phyloP scores from a whole-genome alignment of 2,113 vertebrate genomes.

The Hylia prasina region DNA sequence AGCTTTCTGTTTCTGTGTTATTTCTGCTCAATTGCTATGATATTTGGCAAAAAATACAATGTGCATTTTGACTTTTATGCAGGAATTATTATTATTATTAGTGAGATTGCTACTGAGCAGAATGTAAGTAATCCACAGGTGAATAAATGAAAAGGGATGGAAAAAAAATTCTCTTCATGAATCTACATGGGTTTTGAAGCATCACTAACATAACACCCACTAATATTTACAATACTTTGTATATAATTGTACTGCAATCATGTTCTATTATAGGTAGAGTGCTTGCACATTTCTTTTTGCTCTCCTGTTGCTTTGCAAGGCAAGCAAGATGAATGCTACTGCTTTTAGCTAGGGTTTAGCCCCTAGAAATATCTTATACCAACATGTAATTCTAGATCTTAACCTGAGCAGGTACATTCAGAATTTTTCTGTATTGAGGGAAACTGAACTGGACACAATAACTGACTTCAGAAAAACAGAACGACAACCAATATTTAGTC shows the following conservation, averaged over 20 bases:
- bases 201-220: neutral
- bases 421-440: neutral
- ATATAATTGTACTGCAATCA: neutral
- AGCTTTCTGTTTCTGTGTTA: neutral
- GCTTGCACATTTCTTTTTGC: neutral
- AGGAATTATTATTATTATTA: neutral
- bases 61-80: neutral
- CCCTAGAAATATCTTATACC: neutral
- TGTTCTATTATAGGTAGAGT: neutral
- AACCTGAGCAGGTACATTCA: neutral
- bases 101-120: neutral
- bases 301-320: neutral
- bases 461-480: neutral
- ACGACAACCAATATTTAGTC: neutral
- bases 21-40: neutral
- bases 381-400: neutral
- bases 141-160: neutral
- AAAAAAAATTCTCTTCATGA: neutral
- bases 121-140: neutral
- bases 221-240: neutral
- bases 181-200: neutral
- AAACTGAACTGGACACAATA: neutral
- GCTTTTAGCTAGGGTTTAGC: neutral
- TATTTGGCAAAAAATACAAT: neutral
- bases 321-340: neutral